Evolutionary conservation across 2,797 vertebrate genomes (phyloP).

Genomic region (Intellagama lesueurii): DNA sequence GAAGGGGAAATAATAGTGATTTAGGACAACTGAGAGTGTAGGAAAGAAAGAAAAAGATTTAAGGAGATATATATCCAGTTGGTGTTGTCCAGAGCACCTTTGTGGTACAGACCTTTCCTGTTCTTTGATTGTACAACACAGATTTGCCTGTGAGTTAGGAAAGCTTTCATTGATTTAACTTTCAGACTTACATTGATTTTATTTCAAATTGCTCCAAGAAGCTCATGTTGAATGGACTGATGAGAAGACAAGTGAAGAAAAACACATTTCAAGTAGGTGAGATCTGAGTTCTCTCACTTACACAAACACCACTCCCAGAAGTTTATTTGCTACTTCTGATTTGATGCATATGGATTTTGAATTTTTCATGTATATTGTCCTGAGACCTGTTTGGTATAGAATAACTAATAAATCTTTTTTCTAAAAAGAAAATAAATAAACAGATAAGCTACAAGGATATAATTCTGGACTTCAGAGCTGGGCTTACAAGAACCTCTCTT

Average conservation of each 20-base stretch:
- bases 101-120: background rate
- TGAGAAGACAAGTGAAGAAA: constrained; percentile 8
- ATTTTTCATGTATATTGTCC: background rate
- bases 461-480: too few relatives aligned
- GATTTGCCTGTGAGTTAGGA: background rate
- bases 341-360: background rate
- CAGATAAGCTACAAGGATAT: background rate
- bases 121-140: background rate
- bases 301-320: background rate
- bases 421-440: background rate
- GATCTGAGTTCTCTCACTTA: background rate
- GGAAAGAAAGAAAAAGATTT: background rate
- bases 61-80: background rate
- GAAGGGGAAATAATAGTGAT: background rate
- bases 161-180: constrained; percentile 1
- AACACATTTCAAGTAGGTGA: background rate
- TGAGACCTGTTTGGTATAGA: background rate
- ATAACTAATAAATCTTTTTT: background rate
- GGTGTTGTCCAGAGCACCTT: background rate
- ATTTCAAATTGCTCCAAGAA: constrained; percentile 22
- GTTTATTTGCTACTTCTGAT: background rate
- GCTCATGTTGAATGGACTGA: background rate
- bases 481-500: background rate
- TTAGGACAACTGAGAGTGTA: background rate
- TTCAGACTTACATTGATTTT: constrained; percentile 26